Conservation (phyloP, 2,888 invertebrate genomes). For the Philereme vetulata region DNA sequence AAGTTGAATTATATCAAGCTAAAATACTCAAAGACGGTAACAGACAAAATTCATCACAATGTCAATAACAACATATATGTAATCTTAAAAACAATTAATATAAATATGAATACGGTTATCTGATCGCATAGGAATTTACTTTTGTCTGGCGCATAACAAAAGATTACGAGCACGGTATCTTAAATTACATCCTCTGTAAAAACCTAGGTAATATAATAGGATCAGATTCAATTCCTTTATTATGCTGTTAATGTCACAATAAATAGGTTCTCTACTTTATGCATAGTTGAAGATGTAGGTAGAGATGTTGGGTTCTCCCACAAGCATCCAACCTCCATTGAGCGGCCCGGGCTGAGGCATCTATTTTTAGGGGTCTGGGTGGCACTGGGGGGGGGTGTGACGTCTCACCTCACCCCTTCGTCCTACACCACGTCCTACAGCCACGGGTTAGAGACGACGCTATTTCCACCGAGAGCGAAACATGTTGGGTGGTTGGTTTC, state of each 20-base stretch:
- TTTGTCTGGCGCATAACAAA: constrained; percentile 23
- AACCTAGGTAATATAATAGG: constrained; percentile 16
- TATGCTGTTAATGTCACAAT: constrained; percentile 23
- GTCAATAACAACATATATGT: constrained; percentile 21
- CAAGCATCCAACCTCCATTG: constrained; percentile 69
- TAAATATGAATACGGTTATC: constrained; percentile 18
- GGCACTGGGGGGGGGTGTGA: constrained; percentile 49
- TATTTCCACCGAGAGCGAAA: constrained; percentile 57
- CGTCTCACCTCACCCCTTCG: constrained; percentile 56
- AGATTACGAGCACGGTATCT: constrained; percentile 21
- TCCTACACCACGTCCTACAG: constrained; percentile 42
- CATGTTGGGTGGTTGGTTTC: constrained; percentile 52
- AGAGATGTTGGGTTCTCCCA: constrained; percentile 36
- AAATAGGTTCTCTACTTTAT: constrained; percentile 24
- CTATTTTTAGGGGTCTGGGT: constrained; percentile 76
- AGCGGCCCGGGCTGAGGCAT: constrained; percentile 71
- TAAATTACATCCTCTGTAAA: constrained; percentile 25
- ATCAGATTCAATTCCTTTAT: constrained; percentile 27
- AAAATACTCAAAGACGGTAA: constrained; percentile 8
- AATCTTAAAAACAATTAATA: constrained; percentile 19
- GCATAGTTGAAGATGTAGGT: constrained; percentile 31
- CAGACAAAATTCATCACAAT: constrained; percentile 14
- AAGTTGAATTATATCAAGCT: constrained; percentile 3
- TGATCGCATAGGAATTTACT: constrained; percentile 20
- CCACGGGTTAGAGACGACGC: constrained; percentile 49